Evolutionary conservation across 1,140 invertebrate genomes (phyloP), one percentile per base, ranked within the genome.

Genomic region (Brachionus rotundiformis): DNA sequence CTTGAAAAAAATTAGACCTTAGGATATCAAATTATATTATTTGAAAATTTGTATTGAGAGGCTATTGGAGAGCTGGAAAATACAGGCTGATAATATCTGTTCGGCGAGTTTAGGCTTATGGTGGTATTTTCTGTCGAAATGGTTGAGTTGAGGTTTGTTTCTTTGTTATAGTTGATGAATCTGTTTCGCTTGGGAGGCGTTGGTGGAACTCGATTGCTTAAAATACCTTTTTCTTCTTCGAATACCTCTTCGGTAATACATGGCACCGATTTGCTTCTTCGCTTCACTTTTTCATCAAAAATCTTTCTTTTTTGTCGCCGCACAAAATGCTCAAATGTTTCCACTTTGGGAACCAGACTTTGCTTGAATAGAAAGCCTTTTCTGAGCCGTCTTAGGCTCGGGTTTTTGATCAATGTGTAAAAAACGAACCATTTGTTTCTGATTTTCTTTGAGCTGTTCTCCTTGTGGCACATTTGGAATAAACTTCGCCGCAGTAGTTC

Each of bases 351-450:
- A 0, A 54, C 27, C 31, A 79, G 33, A 16, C 54, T 54, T 19
- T 79, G 76, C 10, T 16, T 27, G 27, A 54, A 79, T 10, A 79
- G 31, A 79, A 39, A 79, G 25, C 76, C 47, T 68, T 81, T 81
- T 63, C 77, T 61, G 1, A 19, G 5, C 4, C 29, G 13, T 47
- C 61, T 81, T n/a, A 81, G 61, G 39, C 25, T 27, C n/a, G 49
- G 49, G 47, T 81, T 81, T 27, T 49, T 61, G n/a, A 81, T 63
- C 25, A 81, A 47, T 1, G 63, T 65, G 29, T 81, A 81, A 1
- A n/a, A 25, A 31, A 81, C 49, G 31, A 63, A 49, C 77, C 77
- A 81, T 63, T 68, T 63, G 13, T 63, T 63, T 63, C 77, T 36
- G 11, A 47, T 47, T 68, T 47, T 63, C 31, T 79, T 79, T 1